A percentile compares a stretch with the other conserved stretches of the same genome.
Evolutionary conservation across 1,140 invertebrate species (phyloP).

Genomic region (Nasonia longicornis): DNA sequence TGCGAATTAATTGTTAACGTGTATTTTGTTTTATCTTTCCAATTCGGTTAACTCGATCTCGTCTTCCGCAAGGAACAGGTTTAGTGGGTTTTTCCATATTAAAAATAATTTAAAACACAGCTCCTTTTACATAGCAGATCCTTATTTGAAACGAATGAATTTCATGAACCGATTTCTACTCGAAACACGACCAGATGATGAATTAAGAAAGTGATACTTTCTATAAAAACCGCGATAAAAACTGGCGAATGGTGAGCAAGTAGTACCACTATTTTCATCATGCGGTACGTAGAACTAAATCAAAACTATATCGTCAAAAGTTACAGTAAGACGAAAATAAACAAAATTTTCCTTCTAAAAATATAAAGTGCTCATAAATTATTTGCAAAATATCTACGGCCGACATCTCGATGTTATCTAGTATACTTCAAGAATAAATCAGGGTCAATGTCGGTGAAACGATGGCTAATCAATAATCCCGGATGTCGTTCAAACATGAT

Average conservation of each 20-base stretch:
- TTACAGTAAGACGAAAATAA: too few species aligned
- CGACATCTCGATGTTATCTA: not conserved
- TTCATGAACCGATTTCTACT: not conserved
- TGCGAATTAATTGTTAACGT: not conserved
- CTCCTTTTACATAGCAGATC: not conserved
- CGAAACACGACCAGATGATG: too few species aligned
- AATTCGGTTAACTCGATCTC: not conserved
- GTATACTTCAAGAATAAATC: not conserved
- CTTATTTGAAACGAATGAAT: not conserved
- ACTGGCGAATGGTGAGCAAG: too few species aligned
- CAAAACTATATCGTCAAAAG: not conserved
- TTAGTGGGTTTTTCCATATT: not conserved
- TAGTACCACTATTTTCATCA: too few species aligned
- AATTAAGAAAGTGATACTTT: too few species aligned
- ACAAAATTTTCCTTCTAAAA: too few species aligned
- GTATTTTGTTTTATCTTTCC: not conserved
- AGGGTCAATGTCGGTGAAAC: too few species aligned
- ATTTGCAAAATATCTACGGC: not conserved
- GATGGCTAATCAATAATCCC: too few species aligned
- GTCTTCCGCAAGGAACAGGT: not conserved
- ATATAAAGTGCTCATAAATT: not conserved
- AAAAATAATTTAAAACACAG: not conserved
- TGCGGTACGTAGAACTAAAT: not conserved
- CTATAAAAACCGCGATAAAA: too few species aligned
- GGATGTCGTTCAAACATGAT: too few species aligned